Evolutionary conservation across 2,797 vertebrate genomes (phyloP).

Genomic region (Okamejei kenojei): DNA sequence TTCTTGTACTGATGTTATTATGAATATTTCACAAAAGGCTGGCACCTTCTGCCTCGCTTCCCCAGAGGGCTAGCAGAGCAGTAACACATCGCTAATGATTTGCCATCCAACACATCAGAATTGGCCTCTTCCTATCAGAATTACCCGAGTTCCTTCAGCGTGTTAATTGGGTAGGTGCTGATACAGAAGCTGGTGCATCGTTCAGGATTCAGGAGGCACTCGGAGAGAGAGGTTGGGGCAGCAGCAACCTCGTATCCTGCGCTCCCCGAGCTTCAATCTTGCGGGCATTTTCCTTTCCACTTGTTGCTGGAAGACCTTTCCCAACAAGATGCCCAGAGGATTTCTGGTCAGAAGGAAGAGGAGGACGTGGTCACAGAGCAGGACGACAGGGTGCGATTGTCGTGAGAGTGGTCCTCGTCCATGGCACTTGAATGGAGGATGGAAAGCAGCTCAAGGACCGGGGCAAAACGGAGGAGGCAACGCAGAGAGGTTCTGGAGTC

Average conservation of each 20-base stretch:
- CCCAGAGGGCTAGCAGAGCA: neutral
- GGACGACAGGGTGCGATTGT: neutral
- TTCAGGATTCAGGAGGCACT: neutral
- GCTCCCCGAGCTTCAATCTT: neutral
- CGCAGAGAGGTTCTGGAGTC: neutral
- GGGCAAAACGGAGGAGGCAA: neutral
- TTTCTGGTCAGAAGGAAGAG: neutral
- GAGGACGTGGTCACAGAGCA: neutral
- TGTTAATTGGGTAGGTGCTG: slow-evolving; percentile 17
- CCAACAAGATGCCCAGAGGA: neutral
- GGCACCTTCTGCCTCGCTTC: no score
- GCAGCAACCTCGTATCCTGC: neutral
- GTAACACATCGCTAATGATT: neutral
- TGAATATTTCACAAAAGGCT: neutral
- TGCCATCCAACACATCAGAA: neutral
- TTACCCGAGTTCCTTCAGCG: neutral
- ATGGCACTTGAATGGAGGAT: neutral
- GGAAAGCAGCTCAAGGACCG: neutral
- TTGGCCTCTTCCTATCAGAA: neutral
- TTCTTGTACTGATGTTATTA: neutral
- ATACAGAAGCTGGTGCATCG: neutral
- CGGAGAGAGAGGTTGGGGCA: neutral
- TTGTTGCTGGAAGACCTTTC: no score
- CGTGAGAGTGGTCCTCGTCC: neutral
- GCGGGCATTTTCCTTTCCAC: neutral